Evolutionary conservation across 2,888 invertebrate species (phyloP).

Genomic region (Cancer borealis): DNA sequence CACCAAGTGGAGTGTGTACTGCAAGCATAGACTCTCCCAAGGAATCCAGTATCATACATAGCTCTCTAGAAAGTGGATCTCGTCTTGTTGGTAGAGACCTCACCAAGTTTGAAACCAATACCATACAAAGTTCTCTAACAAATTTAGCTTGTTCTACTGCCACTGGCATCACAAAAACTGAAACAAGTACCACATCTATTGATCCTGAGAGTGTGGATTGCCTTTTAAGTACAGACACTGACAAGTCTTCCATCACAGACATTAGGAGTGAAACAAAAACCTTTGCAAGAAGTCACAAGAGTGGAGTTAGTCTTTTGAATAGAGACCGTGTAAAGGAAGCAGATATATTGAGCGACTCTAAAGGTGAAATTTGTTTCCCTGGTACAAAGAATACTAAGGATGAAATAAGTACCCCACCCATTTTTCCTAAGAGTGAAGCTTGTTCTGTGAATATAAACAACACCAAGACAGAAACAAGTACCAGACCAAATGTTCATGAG

Average conservation of each 20-base stretch:
- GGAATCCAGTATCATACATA: background rate
- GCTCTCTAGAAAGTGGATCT: background rate
- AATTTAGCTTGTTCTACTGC: background rate
- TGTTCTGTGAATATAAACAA: background rate
- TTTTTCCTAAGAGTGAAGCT: background rate
- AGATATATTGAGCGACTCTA: background rate
- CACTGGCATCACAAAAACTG: background rate
- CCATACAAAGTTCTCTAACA: background rate
- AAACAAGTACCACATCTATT: background rate
- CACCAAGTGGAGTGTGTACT: background rate
- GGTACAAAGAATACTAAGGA: background rate
- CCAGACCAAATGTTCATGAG: background rate
- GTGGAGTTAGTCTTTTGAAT: background rate
- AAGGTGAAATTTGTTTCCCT: background rate
- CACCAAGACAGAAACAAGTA: background rate
- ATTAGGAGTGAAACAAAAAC: background rate
- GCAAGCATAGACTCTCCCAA: background rate
- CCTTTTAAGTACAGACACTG: background rate
- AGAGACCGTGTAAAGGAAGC: background rate
- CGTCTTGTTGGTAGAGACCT: background rate
- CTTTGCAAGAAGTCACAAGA: background rate
- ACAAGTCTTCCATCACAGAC: background rate
- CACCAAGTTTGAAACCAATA: background rate
- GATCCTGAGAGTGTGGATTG: background rate
- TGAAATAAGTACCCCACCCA: background rate